phyloP scores from a whole-genome alignment of 1,140 invertebrate species.

The Carcinoscorpius rotundicauda region DNA sequence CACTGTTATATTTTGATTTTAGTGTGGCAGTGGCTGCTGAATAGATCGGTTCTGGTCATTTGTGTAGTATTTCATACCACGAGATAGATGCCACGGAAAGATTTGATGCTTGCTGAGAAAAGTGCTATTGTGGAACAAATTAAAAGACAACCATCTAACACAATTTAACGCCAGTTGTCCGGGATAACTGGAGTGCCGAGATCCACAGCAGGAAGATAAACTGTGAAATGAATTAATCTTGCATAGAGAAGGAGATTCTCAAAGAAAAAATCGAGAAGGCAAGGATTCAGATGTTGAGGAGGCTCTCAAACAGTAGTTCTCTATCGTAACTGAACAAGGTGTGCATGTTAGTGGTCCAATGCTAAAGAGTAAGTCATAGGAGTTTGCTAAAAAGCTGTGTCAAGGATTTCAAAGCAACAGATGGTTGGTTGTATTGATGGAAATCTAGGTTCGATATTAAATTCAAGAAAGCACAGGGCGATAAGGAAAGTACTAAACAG shows the following conservation, averaged over 20 bases:
- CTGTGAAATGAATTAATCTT: constrained; percentile 6
- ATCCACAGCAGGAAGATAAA: constrained; percentile 10
- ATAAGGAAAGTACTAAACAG: constrained; percentile 7
- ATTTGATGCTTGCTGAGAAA: too few relatives aligned
- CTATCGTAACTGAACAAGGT: constrained; percentile 12
- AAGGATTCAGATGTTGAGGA: constrained; percentile 23
- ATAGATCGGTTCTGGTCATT: too few relatives aligned
- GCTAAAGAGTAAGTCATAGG: constrained; percentile 21
- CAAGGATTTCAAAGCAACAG: constrained; percentile 26
- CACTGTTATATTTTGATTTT: too few relatives aligned
- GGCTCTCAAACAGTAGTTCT: constrained; percentile 21
- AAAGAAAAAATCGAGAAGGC: constrained; percentile 10
- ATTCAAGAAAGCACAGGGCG: constrained; percentile 11
- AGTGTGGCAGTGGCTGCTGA: too few relatives aligned
- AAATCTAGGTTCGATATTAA: constrained; percentile 17
- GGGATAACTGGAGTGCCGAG: constrained; percentile 13
- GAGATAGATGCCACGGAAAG: too few relatives aligned
- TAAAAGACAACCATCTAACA: too few relatives aligned
- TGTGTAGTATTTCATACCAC: too few relatives aligned
- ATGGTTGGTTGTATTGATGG: constrained; percentile 25
- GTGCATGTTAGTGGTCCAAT: constrained; percentile 21
- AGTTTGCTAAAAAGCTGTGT: constrained; percentile 19
- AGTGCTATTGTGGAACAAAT: too few relatives aligned
- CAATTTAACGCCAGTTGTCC: neutral
- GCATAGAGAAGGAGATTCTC: neutral